phyloP scores from a whole-genome alignment of 2,797 vertebrate species.

The Babyrousa celebensis region DNA sequence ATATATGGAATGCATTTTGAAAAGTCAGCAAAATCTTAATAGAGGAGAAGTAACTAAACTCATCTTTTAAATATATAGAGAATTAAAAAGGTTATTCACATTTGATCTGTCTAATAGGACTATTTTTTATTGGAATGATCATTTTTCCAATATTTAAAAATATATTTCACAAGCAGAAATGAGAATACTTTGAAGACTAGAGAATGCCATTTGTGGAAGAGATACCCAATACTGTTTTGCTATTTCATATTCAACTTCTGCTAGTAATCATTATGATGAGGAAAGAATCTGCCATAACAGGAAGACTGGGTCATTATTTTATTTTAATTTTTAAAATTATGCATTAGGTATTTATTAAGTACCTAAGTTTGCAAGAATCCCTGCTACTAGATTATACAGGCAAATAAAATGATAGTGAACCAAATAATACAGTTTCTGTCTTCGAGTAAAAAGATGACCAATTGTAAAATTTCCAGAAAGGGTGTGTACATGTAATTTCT shows the following conservation, averaged over 20 bases:
- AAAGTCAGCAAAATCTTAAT: neutral
- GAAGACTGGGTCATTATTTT: neutral
- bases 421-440: neutral
- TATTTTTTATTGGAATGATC: neutral
- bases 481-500: neutral
- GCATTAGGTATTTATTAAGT: neutral
- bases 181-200: neutral
- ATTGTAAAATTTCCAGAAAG: slow-evolving; percentile 4
- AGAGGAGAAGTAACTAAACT: neutral
- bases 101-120: neutral
- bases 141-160: neutral
- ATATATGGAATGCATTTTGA: neutral
- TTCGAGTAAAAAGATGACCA: neutral
- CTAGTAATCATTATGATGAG: slow-evolving; percentile 13
- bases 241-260: slow-evolving; percentile 5
- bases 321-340: slow-evolving; percentile 38
- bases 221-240: neutral
- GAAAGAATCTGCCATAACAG: neutral
- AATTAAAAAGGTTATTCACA: neutral
- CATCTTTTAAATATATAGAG: neutral
- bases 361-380: neutral
- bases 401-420: neutral
- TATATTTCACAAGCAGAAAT: neutral
- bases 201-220: neutral
- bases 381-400: neutral